These are phyloP conservation scores for Melieria picta DNA, from an alignment of 2,888 invertebrate species.

Conservation along the genomic window DNA sequence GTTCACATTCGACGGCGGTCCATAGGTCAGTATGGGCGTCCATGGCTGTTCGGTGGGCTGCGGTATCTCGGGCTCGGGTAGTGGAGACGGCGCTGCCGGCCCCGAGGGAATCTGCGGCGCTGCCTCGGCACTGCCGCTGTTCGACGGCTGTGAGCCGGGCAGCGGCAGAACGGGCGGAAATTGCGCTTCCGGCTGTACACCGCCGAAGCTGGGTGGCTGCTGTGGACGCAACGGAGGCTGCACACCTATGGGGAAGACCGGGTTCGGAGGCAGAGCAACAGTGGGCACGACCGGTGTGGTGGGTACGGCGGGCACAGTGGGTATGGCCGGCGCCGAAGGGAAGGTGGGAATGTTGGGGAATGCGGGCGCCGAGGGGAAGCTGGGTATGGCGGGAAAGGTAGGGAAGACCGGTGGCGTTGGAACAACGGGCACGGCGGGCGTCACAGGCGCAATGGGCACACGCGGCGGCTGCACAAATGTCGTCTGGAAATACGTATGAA, in stretches of 20 bases:
- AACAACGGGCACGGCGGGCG: conserved; percentile 37
- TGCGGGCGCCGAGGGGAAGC: conserved; percentile 41
- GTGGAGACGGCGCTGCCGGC: conserved; percentile 40
- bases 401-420: conserved; percentile 40
- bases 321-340: conserved; percentile 45
- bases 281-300: conserved; percentile 46
- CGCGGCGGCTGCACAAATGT: conserved; percentile 41
- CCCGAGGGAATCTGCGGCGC: conserved; percentile 57
- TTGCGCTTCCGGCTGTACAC: conserved; percentile 50
- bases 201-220: conserved; percentile 52
- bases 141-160: conserved; percentile 50
- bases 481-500: conserved; percentile 45
- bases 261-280: conserved; percentile 44
- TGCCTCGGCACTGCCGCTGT: conserved; percentile 58
- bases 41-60: conserved; percentile 52
- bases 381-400: conserved; percentile 40
- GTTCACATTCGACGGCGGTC: conserved; percentile 44
- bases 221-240: conserved; percentile 51
- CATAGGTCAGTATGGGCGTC: conserved; percentile 54
- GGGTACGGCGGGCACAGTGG: conserved; percentile 42
- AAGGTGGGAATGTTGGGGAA: conserved; percentile 40
- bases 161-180: conserved; percentile 54
- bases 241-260: conserved; percentile 52
- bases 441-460: conserved; percentile 35
- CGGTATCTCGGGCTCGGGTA: conserved; percentile 43